Percentiles rank a stretch among this genome's conserved stretches.
These are phyloP conservation scores for Micrasema longulum DNA, from an alignment of 1,140 invertebrate genomes.

Conservation along the genomic window DNA sequence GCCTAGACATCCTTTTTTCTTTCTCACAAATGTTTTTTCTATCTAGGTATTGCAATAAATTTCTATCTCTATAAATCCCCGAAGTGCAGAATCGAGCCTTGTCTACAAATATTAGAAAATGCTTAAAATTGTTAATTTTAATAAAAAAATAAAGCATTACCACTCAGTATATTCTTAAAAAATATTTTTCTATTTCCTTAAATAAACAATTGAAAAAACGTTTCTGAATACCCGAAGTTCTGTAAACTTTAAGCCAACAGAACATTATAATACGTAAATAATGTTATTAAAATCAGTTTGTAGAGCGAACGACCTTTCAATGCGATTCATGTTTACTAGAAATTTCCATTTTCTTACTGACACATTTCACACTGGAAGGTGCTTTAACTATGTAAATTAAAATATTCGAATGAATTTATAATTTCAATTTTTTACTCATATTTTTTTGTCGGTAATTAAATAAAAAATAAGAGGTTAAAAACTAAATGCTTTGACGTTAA, in stretches of 20 bases:
- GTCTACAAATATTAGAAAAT: not conserved
- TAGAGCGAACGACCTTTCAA: slow-evolving; percentile 32
- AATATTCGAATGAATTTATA: not conserved
- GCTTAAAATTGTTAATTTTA: not conserved
- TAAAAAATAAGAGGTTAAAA: not conserved
- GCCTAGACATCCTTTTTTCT: too few species aligned
- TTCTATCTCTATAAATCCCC: too few species aligned
- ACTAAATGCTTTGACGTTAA: not conserved
- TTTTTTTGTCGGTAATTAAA: not conserved
- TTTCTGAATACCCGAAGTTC: not conserved
- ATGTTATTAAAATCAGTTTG: slow-evolving; percentile 51
- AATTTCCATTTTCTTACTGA: not conserved
- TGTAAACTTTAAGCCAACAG: not conserved
- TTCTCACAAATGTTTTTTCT: too few species aligned
- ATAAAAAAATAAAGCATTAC: not conserved
- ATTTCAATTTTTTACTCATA: not conserved
- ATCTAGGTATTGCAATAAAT: too few species aligned
- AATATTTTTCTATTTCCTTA: not conserved
- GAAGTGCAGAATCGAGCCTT: not conserved
- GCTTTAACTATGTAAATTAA: not conserved
- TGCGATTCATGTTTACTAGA: not conserved
- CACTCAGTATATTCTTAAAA: not conserved
- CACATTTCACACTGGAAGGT: not conserved
- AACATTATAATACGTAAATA: slow-evolving; percentile 46
- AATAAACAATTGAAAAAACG: not conserved